Evolutionary conservation across 2,113 vertebrate genomes (phyloP).

Genomic region (Campylorhamphus procurvoides): DNA sequence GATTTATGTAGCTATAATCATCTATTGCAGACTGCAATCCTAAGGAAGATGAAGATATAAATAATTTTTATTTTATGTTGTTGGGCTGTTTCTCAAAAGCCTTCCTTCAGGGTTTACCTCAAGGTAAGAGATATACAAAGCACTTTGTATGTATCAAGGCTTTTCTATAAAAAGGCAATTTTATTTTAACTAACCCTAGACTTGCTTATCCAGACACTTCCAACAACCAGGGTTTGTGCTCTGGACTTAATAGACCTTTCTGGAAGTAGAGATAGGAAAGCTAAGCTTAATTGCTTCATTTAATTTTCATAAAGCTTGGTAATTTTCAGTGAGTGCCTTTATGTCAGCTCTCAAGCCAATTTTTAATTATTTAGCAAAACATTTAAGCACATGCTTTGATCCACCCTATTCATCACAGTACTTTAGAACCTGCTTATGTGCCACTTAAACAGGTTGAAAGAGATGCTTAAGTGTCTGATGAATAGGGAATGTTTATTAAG

Average conservation of each 20-base stretch:
- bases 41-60: neutral
- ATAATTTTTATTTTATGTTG: neutral
- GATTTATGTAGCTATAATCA: neutral
- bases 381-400: constrained; percentile 34
- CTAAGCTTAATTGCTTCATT: constrained; percentile 14
- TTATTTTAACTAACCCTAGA: neutral
- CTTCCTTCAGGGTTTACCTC: neutral
- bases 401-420: constrained; percentile 16
- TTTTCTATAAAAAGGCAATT: neutral
- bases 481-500: neutral
- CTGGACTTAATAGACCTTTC: neutral
- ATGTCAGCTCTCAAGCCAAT: constrained; percentile 4
- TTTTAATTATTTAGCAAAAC: constrained; percentile 58
- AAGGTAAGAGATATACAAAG: neutral
- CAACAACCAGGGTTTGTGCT: neutral
- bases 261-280: constrained; percentile 15
- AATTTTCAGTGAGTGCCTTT: constrained; percentile 39
- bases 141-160: neutral
- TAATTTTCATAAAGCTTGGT: constrained; percentile 24
- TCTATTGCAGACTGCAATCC: neutral
- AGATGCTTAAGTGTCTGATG: neutral
- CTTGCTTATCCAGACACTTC: neutral
- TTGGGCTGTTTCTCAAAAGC: neutral
- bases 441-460: constrained; percentile 3
- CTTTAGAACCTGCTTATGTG: constrained; percentile 8